Conservation (phyloP, 2,113 vertebrate species). For the Hypomesus transpacificus region DNA sequence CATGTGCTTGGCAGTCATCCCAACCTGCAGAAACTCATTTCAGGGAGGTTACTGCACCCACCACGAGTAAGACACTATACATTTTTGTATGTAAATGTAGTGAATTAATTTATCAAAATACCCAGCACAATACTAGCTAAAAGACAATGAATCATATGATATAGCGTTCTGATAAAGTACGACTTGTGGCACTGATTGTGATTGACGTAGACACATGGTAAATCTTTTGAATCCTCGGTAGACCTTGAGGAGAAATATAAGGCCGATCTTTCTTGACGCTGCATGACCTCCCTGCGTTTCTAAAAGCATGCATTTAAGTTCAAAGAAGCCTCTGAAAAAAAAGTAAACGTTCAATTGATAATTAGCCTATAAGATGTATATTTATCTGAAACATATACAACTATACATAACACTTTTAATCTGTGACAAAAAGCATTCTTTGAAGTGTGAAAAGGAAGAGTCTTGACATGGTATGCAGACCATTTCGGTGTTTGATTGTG, state of each 20-base stretch:
- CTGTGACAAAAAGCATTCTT: slow-evolving; percentile 30
- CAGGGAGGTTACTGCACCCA: no score
- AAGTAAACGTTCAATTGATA: slow-evolving; percentile 32
- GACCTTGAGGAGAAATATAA: no score
- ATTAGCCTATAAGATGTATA: slow-evolving; percentile 43
- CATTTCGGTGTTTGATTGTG: slow-evolving; percentile 44
- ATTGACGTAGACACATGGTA: background rate
- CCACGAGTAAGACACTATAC: background rate
- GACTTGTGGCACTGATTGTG: no score
- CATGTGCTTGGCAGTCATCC: no score
- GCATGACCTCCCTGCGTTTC: slow-evolving; percentile 70
- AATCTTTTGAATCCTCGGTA: background rate
- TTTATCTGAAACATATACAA: slow-evolving; percentile 55
- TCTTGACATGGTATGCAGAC: slow-evolving; percentile 42
- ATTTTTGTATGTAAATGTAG: no score
- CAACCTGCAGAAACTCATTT: no score
- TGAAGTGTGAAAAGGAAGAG: slow-evolving; percentile 35
- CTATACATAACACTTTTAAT: slow-evolving; percentile 44
- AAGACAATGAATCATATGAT: background rate
- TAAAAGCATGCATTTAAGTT: slow-evolving; percentile 68
- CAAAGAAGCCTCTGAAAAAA: slow-evolving; percentile 47
- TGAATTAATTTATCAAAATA: no score
- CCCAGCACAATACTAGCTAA: no score
- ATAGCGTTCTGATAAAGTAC: no score
- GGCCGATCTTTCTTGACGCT: slow-evolving; percentile 58